Base-by-base conservation (phyloP, 2,888 invertebrate genomes). In the Xylota segnis region DNA sequence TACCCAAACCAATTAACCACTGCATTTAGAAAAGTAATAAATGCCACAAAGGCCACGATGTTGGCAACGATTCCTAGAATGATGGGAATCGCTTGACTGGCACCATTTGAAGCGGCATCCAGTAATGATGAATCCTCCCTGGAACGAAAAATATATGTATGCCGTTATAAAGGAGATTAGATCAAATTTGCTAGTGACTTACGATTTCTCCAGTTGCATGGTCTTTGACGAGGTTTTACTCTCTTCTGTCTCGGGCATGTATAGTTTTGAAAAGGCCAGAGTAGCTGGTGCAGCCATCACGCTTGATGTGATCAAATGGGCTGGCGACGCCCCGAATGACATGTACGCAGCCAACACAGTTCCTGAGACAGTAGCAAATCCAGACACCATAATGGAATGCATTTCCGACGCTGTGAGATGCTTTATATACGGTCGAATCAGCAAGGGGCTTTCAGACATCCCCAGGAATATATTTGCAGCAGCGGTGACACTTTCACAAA, bases 201-300 rank as follows among this genome's bases (percentile, higher is more conserved):
- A 96, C 96, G 95, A 95, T 91, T 94, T 93, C 40, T 95, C 94
- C 4, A 96, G 92, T 88, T 95, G 93, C 68, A 99, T 95, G 82
- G 96, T 96, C 45, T 96, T 95, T 0, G 95, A 94, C 0, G 95
- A 95, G 0, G 97, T 96, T 87, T 94, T 93, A 0, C 97, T 96
- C 76, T 95, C 93, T 89, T 97, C 96, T 0, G 96, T 97, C 93
- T 99, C 99, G 0, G 99, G 99, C 93, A 96, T 96, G 89, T 98
- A 94, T 0, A 99, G 93, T 91, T 99, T 99, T 10, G 98, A 95
- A 90, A 95, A 96, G 89, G 97, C 97, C 32, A 99, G 92, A 0
- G 98, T 96, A 0, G 98, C 98, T 0, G 99, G 99, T 0, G 99
- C 98, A 0, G 98, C 97, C 98, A 99, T 98, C 0, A 99, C 96